phyloP scores from a whole-genome alignment of 2,113 vertebrate genomes.

The Heterochromis multidens region DNA sequence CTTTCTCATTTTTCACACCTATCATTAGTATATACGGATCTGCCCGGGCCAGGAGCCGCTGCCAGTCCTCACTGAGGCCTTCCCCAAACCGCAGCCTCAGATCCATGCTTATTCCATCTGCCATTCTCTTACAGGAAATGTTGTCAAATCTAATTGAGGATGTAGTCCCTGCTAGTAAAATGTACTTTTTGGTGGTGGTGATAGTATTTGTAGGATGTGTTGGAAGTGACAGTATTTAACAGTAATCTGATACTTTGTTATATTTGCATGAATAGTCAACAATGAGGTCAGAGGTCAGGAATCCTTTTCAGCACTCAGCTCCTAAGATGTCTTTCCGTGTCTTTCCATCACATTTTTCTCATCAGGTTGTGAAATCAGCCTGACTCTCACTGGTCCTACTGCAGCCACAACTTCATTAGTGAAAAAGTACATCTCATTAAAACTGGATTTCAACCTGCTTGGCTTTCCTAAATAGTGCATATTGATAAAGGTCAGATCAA shows the following conservation, averaged over 20 bases:
- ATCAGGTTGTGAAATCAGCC: not conserved
- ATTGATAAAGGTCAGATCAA: not conserved
- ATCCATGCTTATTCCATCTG: not conserved
- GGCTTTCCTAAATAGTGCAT: not conserved
- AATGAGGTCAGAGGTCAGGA: not conserved
- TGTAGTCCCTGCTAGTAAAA: no score
- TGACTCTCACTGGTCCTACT: not conserved
- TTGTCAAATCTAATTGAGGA: not conserved
- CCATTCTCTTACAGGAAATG: not conserved
- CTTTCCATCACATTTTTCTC: not conserved
- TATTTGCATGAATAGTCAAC: not conserved
- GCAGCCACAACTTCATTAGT: not conserved
- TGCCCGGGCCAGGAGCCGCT: not conserved
- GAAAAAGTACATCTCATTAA: not conserved
- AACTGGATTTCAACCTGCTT: not conserved
- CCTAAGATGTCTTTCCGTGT: not conserved
- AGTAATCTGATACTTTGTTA: not conserved
- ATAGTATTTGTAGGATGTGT: not conserved
- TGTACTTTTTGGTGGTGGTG: not conserved
- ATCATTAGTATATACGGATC: not conserved
- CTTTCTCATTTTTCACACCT: not conserved
- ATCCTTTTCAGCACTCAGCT: not conserved
- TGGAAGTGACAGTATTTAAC: not conserved
- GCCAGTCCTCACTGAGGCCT: not conserved
- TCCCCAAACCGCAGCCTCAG: not conserved